phyloP scores from a whole-genome alignment of 2,113 vertebrate genomes.

The Gnathonemus longibarbis region DNA sequence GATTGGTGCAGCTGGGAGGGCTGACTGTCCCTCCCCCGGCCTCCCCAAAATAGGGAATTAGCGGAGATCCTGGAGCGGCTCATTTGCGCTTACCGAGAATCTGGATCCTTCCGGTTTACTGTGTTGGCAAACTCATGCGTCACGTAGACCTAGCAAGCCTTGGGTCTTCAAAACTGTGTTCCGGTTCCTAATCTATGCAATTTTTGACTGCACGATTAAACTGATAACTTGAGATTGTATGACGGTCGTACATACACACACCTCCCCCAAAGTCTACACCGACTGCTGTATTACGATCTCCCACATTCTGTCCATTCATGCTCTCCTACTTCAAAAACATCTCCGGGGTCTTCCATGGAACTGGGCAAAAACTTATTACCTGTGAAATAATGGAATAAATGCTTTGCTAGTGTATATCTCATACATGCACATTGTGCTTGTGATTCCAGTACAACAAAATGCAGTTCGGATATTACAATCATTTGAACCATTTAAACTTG shows the following conservation, averaged over 20 bases:
- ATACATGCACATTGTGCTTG: slow-evolving; percentile 58
- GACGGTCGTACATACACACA: slow-evolving; percentile 13
- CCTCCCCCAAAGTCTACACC: neutral
- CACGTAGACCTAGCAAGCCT: neutral
- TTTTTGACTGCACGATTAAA: slow-evolving; percentile 40
- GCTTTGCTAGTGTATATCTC: slow-evolving; percentile 54
- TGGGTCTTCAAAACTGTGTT: neutral
- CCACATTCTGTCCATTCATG: neutral
- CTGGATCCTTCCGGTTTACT: neutral
- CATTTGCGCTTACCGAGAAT: neutral
- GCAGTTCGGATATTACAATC: slow-evolving; percentile 22
- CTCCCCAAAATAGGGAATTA: neutral
- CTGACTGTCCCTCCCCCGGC: neutral
- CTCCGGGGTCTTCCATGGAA: slow-evolving; percentile 35
- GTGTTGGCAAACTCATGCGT: neutral
- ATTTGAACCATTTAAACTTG: slow-evolving; percentile 34
- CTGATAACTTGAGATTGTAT: slow-evolving; percentile 46
- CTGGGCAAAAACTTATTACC: slow-evolving; percentile 38
- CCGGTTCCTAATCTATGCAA: slow-evolving; percentile 63
- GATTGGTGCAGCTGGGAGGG: neutral
- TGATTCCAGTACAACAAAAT: slow-evolving; percentile 37
- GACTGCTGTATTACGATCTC: neutral
- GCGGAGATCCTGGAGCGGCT: neutral
- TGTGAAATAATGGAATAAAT: slow-evolving; percentile 35
- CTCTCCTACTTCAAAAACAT: neutral